A percentile compares a stretch with the other conserved stretches of the same genome.
Conservation (phyloP, 2,113 vertebrate species). For the Eclectus roratus region DNA sequence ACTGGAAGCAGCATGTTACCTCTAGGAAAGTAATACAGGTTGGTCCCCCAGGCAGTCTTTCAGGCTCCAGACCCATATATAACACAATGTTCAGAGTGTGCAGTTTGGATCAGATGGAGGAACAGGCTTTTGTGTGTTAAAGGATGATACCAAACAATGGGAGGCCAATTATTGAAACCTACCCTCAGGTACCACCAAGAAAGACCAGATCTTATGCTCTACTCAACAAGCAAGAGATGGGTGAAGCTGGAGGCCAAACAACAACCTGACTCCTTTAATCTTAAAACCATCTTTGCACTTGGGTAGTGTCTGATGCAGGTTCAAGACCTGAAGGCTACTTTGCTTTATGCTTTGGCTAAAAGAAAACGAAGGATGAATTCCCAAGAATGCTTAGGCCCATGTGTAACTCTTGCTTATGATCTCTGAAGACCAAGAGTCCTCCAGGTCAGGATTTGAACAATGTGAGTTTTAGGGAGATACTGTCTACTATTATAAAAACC, state of each 20-base stretch:
- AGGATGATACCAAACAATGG: background rate
- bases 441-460: background rate
- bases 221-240: background rate
- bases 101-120: background rate
- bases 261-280: background rate
- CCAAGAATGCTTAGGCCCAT: background rate
- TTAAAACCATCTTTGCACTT: background rate
- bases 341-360: background rate
- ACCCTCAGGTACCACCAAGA: background rate
- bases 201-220: background rate
- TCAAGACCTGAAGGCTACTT: background rate
- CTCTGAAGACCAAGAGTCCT: background rate
- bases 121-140: background rate
- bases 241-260: background rate
- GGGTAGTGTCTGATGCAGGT: background rate
- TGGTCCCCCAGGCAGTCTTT: background rate
- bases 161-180: background rate
- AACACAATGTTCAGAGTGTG: background rate
- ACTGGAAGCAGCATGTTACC: background rate
- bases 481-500: background rate
- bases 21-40: background rate
- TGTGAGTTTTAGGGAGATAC: background rate
- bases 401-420: background rate
- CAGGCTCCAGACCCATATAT: background rate
- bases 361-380: background rate